These are phyloP conservation scores for Salarias fasciatus DNA, from an alignment of 2,797 vertebrate species.

Conservation along the genomic window DNA sequence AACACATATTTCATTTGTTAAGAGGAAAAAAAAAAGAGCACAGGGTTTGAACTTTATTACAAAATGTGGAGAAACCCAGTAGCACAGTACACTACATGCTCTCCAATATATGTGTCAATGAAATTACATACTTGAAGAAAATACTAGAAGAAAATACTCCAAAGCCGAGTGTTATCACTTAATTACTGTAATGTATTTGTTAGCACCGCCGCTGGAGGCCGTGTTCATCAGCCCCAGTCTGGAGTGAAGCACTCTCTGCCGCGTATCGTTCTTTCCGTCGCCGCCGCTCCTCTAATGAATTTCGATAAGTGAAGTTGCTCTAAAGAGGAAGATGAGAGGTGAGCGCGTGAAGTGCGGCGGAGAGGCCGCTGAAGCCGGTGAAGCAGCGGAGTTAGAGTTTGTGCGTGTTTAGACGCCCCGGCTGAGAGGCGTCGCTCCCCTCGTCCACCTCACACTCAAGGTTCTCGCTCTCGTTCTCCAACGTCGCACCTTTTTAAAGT, in stretches of 20 bases:
- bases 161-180: too few relatives aligned
- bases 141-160: too few relatives aligned
- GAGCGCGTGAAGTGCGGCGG: constrained; percentile 46
- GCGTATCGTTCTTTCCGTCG: constrained; percentile 4
- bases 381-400: constrained; percentile 43
- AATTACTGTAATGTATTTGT: too few relatives aligned
- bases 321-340: constrained; percentile 51
- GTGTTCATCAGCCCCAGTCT: not conserved
- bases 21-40: too few relatives aligned
- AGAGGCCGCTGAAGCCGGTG: constrained; percentile 32
- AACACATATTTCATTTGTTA: too few relatives aligned
- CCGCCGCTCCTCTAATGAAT: constrained; percentile 60
- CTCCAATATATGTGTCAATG: too few relatives aligned
- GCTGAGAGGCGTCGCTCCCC: constrained; percentile 26
- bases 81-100: too few relatives aligned
- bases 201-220: too few relatives aligned
- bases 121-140: too few relatives aligned
- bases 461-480: constrained; percentile 3
- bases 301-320: constrained; percentile 57
- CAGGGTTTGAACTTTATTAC: too few relatives aligned
- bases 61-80: too few relatives aligned
- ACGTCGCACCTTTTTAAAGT: too few relatives aligned
- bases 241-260: constrained; percentile 28
- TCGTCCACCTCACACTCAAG: not conserved
- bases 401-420: constrained; percentile 45